Evolutionary conservation across 2,888 invertebrate species (phyloP).

Genomic region (Eupithecia subfuscata): DNA sequence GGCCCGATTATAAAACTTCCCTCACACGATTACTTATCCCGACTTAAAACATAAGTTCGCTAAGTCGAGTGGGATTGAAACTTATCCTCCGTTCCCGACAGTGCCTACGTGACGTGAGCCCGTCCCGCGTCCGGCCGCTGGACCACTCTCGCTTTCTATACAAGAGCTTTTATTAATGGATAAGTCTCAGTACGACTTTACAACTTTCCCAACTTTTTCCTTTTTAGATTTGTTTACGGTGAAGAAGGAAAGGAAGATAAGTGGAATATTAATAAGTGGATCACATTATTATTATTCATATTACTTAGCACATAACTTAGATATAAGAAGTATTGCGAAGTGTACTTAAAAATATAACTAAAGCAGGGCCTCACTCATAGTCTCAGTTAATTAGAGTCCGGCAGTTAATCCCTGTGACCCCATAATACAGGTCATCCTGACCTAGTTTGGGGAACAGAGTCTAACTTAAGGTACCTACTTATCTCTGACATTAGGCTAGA

Average conservation of each 20-base stretch:
- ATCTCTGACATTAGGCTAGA: too few species aligned
- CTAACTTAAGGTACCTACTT: too few species aligned
- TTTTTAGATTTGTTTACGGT: neutral
- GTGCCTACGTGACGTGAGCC: slow-evolving; percentile 27
- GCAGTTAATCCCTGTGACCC: too few species aligned
- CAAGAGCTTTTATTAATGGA: neutral
- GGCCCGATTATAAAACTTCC: slow-evolving; percentile 12
- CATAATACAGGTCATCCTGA: too few species aligned
- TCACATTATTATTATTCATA: too few species aligned
- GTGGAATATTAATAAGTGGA: too few species aligned
- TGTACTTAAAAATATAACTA: too few species aligned
- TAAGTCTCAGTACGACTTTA: neutral
- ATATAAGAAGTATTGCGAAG: too few species aligned
- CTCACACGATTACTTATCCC: slow-evolving; percentile 11
- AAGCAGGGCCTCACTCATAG: too few species aligned
- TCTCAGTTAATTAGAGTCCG: too few species aligned
- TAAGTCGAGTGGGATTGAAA: slow-evolving; percentile 29
- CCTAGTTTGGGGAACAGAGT: too few species aligned
- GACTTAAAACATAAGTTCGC: slow-evolving; percentile 26
- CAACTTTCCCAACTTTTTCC: neutral
- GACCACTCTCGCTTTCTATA: neutral
- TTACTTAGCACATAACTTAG: too few species aligned
- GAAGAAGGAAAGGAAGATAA: neutral
- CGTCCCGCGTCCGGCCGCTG: neutral
- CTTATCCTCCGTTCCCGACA: slow-evolving; percentile 18